Base-by-base conservation (phyloP, 2,797 vertebrate genomes). In the Corythornis leucogaster region DNA sequence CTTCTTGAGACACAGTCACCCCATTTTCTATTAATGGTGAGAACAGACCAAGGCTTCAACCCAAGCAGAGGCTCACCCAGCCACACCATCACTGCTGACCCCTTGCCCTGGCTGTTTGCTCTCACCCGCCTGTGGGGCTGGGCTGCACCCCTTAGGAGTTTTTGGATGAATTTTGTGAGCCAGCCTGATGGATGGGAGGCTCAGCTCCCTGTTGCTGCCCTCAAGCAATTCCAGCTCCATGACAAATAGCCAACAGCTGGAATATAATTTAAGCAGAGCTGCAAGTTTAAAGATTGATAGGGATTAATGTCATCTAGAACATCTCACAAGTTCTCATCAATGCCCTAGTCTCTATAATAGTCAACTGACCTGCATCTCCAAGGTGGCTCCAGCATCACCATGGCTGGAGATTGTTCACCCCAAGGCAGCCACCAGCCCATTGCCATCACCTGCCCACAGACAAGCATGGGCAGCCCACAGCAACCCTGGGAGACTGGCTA, bases 171-270 rank as follows among this genome's bases (percentile, higher is more conserved):
- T 50, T 74, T 22, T 3, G 3, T 30, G 50, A 73, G 20, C 30
- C 61, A 67, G 33, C 54, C 1, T 16, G 31, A 4, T 11, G 58
- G 55, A 19, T 8, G 40, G 53, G 21, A 59, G 12, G 19, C 19
- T 82, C 0, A 1, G 40, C 66, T 86, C 67, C 50, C 38, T 38
- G 9, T 18, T 3, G 3, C 17, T 71, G 35, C 83, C 43, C 53
- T 79, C 74, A 53, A 69, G 46, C 33, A 70, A 53, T 48, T 91
- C 80, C 85, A 79, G 54, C 5, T 33, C 45, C 46, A 31, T 3
- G 3, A 57, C 40, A 84, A 74, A 67, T 67, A 87, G 82, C 73
- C 42, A 91, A 53, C 74, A 94, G 59, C 82, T 86, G 91, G 88
- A 90, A 80, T 17, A 26, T 9, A 4, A 3, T 33, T 81, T 79